Evolutionary conservation across 2,888 invertebrate genomes (phyloP).

Genomic region (Diaphora mendica): DNA sequence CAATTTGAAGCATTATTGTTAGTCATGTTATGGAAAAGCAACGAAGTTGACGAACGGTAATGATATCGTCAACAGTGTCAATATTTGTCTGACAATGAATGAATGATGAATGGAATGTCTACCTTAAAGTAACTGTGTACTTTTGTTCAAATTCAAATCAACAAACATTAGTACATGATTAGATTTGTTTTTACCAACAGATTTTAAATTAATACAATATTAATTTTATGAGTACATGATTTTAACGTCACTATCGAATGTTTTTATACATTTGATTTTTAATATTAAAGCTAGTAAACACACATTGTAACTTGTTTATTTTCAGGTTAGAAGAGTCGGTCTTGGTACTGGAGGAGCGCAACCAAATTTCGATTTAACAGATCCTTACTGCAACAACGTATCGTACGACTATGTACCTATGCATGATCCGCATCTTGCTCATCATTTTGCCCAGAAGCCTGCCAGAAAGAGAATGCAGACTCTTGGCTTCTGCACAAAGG

Average conservation of each 20-base stretch:
- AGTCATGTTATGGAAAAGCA: neutral
- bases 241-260: too few species aligned
- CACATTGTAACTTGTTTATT: constrained; percentile 3
- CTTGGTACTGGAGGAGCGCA: constrained; percentile 64
- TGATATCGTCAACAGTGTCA: neutral
- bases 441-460: constrained; percentile 79
- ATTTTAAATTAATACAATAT: too few species aligned
- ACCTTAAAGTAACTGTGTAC: too few species aligned
- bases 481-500: constrained; percentile 86
- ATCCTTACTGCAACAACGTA: constrained; percentile 80
- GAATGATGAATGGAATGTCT: too few species aligned
- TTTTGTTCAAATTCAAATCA: too few species aligned
- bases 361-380: constrained; percentile 77
- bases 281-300: neutral
- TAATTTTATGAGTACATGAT: too few species aligned
- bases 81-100: neutral
- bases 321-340: constrained; percentile 75
- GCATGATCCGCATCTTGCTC: constrained; percentile 86
- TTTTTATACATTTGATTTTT: too few species aligned
- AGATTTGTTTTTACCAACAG: too few species aligned
- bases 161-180: too few species aligned
- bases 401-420: constrained; percentile 86
- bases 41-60: neutral
- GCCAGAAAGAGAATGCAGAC: constrained; percentile 76
- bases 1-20: neutral